phyloP scores from a whole-genome alignment of 2,797 vertebrate genomes.

The Bucorvus abyssinicus region DNA sequence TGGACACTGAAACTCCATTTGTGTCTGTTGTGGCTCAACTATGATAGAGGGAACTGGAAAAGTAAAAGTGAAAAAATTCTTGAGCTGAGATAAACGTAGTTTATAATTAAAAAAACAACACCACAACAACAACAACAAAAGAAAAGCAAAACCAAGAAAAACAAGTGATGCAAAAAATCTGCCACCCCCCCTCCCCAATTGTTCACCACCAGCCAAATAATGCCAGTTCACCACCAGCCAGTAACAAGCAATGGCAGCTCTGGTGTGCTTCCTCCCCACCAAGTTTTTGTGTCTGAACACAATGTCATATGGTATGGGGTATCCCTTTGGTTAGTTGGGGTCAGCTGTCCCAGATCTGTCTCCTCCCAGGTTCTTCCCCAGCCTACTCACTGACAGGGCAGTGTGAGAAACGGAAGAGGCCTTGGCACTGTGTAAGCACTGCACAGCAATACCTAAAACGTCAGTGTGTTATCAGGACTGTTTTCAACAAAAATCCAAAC shows the following conservation, averaged over 20 bases:
- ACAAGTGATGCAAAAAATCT: neutral
- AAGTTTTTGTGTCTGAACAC: neutral
- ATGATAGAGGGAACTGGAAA: neutral
- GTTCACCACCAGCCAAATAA: neutral
- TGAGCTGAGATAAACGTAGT: neutral
- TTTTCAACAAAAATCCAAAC: neutral
- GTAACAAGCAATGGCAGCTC: neutral
- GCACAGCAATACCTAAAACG: neutral
- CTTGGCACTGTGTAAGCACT: neutral
- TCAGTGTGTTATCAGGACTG: rapidly evolving
- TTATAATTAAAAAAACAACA: neutral
- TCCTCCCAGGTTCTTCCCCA: rapidly evolving
- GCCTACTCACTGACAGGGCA: rapidly evolving
- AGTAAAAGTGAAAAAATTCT: neutral
- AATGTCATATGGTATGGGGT: no score
- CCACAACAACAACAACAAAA: neutral
- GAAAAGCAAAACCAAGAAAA: neutral
- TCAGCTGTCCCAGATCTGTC: neutral
- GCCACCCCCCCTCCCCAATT: no score
- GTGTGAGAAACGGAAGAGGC: neutral
- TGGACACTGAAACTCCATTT: neutral
- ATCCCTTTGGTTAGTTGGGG: rapidly evolving
- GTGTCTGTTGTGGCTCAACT: neutral
- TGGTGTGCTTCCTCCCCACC: neutral
- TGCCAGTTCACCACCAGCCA: no score